These are phyloP conservation scores for Masnerella sp. DNA, from an alignment of 2,888 invertebrate genomes.

Conservation along the genomic window DNA sequence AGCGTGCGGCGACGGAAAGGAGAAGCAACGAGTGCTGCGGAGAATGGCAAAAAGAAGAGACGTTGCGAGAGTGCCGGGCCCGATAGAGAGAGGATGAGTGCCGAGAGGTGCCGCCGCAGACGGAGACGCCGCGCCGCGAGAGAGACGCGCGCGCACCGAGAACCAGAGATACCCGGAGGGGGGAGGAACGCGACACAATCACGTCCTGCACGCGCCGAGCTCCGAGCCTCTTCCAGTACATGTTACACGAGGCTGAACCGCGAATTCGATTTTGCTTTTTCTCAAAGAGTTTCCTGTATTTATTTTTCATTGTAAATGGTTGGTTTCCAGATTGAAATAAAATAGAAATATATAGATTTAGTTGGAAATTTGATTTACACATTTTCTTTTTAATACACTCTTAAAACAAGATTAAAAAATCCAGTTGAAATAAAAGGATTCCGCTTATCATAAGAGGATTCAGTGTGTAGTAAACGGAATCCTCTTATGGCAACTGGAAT, in stretches of 20 bases:
- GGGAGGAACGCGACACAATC: slow-evolving; percentile 74
- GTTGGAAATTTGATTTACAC: no score
- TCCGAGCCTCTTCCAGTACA: slow-evolving; percentile 72
- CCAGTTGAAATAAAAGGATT: no score
- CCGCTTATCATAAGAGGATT: no score
- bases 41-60: slow-evolving; percentile 64
- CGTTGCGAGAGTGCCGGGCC: slow-evolving; percentile 57
- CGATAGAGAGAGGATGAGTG: slow-evolving; percentile 60
- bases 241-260: slow-evolving; percentile 70
- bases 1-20: slow-evolving; percentile 62
- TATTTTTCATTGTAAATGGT: not conserved
- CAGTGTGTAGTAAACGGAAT: no score
- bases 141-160: slow-evolving; percentile 60
- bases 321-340: not conserved
- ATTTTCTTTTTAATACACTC: no score
- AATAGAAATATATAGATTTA: no score
- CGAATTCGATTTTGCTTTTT: not conserved
- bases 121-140: slow-evolving; percentile 59
- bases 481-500: no score
- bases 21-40: slow-evolving; percentile 63
- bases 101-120: slow-evolving; percentile 61
- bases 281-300: no score
- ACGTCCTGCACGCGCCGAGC: slow-evolving; percentile 77
- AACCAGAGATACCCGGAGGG: slow-evolving; percentile 63
- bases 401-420: no score